Conservation (phyloP, 2,888 invertebrate genomes). For the Fragum whitleyi region DNA sequence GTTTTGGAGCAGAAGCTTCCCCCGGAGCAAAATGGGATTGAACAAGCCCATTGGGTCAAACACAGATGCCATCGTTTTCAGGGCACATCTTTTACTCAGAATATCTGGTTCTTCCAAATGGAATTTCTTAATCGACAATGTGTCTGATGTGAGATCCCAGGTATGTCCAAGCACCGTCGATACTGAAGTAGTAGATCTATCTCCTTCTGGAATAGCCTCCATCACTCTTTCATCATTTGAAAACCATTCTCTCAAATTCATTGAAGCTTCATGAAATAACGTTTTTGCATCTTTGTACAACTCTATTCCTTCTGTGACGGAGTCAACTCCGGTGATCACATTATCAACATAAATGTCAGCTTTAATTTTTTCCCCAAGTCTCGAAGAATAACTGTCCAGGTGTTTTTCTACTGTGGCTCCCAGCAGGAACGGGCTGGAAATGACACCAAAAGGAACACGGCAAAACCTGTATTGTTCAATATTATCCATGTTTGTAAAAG, state of each 20-base stretch:
- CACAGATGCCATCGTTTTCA: conserved; percentile 24
- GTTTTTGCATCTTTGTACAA: too few species aligned
- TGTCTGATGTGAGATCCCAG: conserved; percentile 31
- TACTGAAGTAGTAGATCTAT: neutral
- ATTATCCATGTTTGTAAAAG: neutral
- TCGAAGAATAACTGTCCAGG: conserved; percentile 4
- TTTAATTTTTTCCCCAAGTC: conserved; percentile 22
- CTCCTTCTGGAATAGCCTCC: neutral
- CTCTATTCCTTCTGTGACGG: conserved; percentile 6
- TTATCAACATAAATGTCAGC: conserved; percentile 44
- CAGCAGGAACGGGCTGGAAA: conserved; percentile 29
- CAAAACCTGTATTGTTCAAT: conserved; percentile 32
- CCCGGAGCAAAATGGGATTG: conserved; percentile 15
- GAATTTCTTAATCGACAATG: neutral
- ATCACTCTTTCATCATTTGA: conserved; percentile 32
- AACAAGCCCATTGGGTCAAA: conserved; percentile 34
- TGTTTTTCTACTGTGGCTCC: conserved; percentile 29
- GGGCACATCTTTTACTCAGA: conserved; percentile 18
- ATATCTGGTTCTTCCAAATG: neutral
- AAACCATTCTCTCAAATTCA: conserved; percentile 33
- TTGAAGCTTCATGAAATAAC: conserved; percentile 22
- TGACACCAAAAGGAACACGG: conserved; percentile 31
- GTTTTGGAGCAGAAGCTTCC: conserved; percentile 29
- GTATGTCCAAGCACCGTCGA: conserved; percentile 36
- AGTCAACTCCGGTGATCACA: conserved; percentile 24